Base-by-base conservation (phyloP, 2,113 vertebrate genomes). In the Myiopsitta monachus region DNA sequence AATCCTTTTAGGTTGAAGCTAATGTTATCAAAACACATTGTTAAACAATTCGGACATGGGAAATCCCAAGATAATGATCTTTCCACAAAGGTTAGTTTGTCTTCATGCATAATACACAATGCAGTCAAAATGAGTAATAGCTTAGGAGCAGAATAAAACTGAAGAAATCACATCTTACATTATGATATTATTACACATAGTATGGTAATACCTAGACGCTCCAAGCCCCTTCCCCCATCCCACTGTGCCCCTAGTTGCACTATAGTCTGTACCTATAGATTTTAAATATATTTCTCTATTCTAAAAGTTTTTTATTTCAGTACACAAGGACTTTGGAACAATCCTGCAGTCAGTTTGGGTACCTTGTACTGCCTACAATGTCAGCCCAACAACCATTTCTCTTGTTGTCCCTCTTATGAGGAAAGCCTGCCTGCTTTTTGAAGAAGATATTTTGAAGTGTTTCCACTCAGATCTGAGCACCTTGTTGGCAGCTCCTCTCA, bases 21-120 rank as follows among this genome's bases (percentile, higher is more conserved):
- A 63, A 39, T 78, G 49, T 62, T 92, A 33, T 79, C 75, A 68
- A 77, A 92, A 91, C 14, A 59, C 2, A 0, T 49, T 33, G 52
- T 70, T 79, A 69, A 88, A 74, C 18, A 80, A 36, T 89, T 18
- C 33, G 73, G 46, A 94, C 36, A 36, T 1, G 30, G 62, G 61
- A 92, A 96, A 88, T 88, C 90, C 76, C 74, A 69, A 66, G 66
- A 61, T 49, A 76, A 73, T 67, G 11, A n/a, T 83, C 66, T 49
- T 91, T 69, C 41, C 52, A 62, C 28, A 87, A 69, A 84, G 73
- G 33, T 88, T 75, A 74, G 73, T 93, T 93, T 95, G 80, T 95
- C 94, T 77, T 95, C 89, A 95, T 96, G 52, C 62, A 95, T 95
- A 95, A 95, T 89, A 92, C 24, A 92, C 81, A 88, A 47, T 51